A percentile compares a stretch with the other conserved stretches of the same genome.
Evolutionary conservation across 35 echinoderm and acorn worm genomes (phyloP).

Genomic region (Diadema setosum): DNA sequence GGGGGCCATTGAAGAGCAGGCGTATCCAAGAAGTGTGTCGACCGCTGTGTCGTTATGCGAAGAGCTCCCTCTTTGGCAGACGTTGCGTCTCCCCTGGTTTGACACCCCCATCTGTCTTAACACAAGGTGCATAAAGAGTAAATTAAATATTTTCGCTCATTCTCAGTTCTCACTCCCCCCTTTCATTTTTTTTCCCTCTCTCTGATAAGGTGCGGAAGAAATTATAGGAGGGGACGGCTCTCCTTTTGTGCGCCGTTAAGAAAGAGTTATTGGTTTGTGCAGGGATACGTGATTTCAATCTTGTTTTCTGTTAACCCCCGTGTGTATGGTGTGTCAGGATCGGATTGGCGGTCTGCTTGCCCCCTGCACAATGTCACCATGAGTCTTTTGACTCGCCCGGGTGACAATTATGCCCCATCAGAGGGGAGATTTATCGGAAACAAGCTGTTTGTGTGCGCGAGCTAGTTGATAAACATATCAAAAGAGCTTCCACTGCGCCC

Average conservation of each 20-base stretch:
- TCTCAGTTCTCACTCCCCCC: too few species aligned
- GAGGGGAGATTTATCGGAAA: neutral
- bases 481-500: too few species aligned
- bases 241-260: neutral
- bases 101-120: neutral
- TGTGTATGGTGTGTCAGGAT: too few species aligned
- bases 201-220: too few species aligned
- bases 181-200: too few species aligned
- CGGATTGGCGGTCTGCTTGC: too few species aligned
- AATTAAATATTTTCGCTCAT: neutral
- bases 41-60: neutral
- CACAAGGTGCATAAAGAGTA: neutral
- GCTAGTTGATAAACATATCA: neutral
- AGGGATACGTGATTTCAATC: neutral
- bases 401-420: constrained; percentile 3
- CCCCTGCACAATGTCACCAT: neutral
- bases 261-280: neutral
- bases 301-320: constrained; percentile 15
- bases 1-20: neutral
- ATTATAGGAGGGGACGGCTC: neutral
- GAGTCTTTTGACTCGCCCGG: neutral
- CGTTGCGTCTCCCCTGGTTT: neutral
- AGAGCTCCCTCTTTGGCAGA: neutral
- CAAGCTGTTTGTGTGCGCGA: constrained; percentile 5
- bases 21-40: neutral